Conservation (phyloP, 2,113 vertebrate genomes). For the Bubo blakistoni region DNA sequence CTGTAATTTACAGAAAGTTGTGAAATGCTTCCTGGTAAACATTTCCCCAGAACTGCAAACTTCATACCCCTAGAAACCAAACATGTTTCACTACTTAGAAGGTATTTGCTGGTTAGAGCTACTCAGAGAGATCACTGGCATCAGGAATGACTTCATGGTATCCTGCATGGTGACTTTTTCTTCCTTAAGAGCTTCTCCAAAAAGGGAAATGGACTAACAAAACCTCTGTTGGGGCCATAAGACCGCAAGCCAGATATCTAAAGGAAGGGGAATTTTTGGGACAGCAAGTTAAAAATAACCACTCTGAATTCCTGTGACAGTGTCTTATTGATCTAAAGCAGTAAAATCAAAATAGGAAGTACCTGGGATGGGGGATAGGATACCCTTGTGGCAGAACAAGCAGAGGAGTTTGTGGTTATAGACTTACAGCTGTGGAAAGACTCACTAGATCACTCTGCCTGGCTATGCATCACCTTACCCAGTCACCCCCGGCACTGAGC, state of each 20-base stretch:
- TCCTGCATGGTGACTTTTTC: not conserved
- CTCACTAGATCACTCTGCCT: not conserved
- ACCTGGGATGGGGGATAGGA: not conserved
- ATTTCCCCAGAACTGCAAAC: not conserved
- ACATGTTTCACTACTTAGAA: not conserved
- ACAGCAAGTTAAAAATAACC: not conserved
- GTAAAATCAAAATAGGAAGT: not conserved
- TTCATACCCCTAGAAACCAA: not conserved
- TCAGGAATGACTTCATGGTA: not conserved
- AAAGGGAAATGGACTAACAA: not conserved
- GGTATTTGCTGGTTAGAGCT: not conserved
- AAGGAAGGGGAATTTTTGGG: not conserved
- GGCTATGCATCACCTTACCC: not conserved
- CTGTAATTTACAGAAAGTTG: conserved; percentile 36
- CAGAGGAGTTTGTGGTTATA: not conserved
- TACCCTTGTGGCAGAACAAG: not conserved
- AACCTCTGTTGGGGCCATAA: not conserved
- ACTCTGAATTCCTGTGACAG: not conserved
- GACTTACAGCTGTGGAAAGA: not conserved
- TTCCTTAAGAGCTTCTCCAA: not conserved
- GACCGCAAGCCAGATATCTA: not conserved
- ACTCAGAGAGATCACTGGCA: not conserved
- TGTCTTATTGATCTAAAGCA: not conserved
- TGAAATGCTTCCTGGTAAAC: conserved; percentile 19
- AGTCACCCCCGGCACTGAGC: not conserved